A percentile compares a stretch with the other conserved stretches of the same genome.
Conservation (phyloP, 2,888 invertebrate genomes). For the Lasioglossum figueresi region DNA sequence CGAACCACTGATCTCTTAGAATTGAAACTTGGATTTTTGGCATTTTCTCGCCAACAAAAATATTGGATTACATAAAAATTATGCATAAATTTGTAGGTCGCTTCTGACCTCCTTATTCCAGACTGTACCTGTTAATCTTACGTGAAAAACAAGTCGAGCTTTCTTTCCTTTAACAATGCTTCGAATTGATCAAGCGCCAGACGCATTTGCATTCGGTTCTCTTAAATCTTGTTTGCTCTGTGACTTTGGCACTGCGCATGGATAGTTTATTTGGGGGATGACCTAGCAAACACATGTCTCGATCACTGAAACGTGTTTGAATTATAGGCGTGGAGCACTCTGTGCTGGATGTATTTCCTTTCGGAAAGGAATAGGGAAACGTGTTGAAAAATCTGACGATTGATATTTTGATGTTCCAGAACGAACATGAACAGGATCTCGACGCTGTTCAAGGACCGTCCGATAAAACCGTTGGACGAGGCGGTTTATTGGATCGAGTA, state of each 20-base stretch:
- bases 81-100: not conserved
- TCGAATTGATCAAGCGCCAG: not conserved
- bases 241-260: not conserved
- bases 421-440: slow-evolving; percentile 64
- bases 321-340: not conserved
- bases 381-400: not conserved
- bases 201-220: not conserved
- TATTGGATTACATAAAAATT: too few species aligned
- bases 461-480: slow-evolving; percentile 65
- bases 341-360: not conserved
- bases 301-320: not conserved
- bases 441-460: slow-evolving; percentile 67
- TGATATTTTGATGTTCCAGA: slow-evolving; percentile 48
- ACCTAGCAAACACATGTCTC: not conserved
- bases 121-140: not conserved
- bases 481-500: slow-evolving; percentile 74
- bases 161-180: not conserved
- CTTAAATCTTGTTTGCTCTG: not conserved
- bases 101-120: not conserved
- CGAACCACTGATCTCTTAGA: too few species aligned
- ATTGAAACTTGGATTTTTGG: too few species aligned
- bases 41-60: too few species aligned
- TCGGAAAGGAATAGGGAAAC: not conserved
- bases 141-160: not conserved
- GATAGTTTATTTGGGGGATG: not conserved